Evolutionary conservation across 2,888 invertebrate genomes (phyloP).

Genomic region (Gari tellinella): DNA sequence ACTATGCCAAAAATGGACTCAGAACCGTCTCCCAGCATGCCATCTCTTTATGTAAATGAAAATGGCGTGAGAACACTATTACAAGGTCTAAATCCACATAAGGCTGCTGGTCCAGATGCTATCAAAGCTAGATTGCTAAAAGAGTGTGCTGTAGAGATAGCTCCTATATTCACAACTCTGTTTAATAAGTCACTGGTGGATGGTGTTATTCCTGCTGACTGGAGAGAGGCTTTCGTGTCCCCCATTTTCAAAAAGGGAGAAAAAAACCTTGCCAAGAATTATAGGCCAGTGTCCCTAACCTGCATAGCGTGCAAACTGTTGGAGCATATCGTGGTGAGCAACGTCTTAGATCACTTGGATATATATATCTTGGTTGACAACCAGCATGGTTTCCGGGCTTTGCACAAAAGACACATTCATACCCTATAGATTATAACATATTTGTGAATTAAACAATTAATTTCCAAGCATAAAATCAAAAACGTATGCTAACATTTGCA

Average conservation of each 20-base stretch:
- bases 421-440: too few relatives aligned
- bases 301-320: too few relatives aligned
- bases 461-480: too few relatives aligned
- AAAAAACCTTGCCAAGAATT: not conserved
- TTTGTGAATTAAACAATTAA: too few relatives aligned
- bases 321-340: too few relatives aligned
- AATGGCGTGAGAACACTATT: not conserved
- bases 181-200: not conserved
- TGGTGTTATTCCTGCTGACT: constrained; percentile 4
- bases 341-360: too few relatives aligned
- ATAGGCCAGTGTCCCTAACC: not conserved
- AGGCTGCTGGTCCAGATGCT: not conserved
- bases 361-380: constrained; percentile 3
- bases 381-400: constrained; percentile 32
- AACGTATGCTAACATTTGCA: too few relatives aligned
- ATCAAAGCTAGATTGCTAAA: constrained; percentile 4
- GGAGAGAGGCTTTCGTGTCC: not conserved
- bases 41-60: too few relatives aligned
- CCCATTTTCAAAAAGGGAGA: constrained; percentile 5
- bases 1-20: too few relatives aligned
- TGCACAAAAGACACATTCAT: too few relatives aligned
- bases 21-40: too few relatives aligned
- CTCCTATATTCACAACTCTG: constrained; percentile 1
- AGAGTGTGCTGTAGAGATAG: constrained; percentile 11
- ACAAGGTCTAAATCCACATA: not conserved